Conservation (phyloP, 2,113 vertebrate species). For the cattle (Bos taurus) region DNA sequence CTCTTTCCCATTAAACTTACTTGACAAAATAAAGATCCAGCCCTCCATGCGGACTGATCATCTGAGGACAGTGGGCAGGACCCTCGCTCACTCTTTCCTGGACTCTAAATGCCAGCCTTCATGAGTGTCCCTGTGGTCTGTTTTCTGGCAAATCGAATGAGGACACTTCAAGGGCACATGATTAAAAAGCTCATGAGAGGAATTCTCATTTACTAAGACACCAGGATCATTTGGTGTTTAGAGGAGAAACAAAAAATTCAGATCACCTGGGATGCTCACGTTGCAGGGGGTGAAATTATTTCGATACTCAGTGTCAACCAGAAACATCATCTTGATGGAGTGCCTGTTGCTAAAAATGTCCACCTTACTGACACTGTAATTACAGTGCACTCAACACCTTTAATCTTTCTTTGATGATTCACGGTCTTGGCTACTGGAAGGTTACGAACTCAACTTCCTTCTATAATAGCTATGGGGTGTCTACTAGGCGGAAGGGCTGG, state of each 20-base stretch:
- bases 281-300: rapidly evolving
- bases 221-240: not conserved
- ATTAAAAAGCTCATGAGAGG: not conserved
- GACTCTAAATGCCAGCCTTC: too few species aligned
- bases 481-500: not conserved
- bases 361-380: not conserved
- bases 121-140: rapidly evolving
- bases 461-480: not conserved
- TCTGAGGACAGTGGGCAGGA: not conserved
- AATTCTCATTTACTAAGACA: not conserved
- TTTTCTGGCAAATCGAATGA: not conserved
- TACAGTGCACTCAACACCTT: not conserved
- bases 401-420: not conserved
- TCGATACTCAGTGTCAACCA: not conserved
- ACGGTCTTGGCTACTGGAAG: not conserved
- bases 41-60: rapidly evolving
- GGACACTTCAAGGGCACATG: not conserved
- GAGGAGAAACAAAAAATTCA: not conserved
- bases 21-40: not conserved
- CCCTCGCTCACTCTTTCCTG: rapidly evolving
- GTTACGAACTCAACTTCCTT: not conserved
- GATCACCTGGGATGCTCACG: rapidly evolving
- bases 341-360: conserved; percentile 20
- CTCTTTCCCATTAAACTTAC: not conserved
- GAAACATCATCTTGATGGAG: not conserved